Evolutionary conservation across 2,888 invertebrate genomes (phyloP).

Genomic region (Encarsia formosa): DNA sequence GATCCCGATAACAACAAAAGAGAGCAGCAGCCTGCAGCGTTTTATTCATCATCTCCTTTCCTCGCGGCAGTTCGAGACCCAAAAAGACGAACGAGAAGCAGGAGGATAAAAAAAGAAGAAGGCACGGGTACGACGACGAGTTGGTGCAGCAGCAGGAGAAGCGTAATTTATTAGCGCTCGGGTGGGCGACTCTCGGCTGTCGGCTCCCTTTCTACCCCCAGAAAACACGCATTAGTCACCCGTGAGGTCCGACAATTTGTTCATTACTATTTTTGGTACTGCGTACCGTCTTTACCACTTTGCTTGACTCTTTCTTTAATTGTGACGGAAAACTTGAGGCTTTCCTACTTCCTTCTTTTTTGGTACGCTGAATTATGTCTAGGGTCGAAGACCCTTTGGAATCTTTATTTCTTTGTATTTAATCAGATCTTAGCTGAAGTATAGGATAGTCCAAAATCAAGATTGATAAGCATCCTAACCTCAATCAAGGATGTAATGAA

Average conservation of each 20-base stretch:
- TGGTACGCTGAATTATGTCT: no score
- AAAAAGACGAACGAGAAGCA: neutral
- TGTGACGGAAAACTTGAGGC: no score
- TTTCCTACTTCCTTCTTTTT: no score
- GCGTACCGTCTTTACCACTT: constrained; percentile 1
- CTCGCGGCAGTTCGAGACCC: neutral
- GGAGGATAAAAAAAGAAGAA: neutral
- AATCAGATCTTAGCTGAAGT: no score
- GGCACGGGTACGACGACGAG: neutral
- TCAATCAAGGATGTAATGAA: no score
- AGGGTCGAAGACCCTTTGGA: no score
- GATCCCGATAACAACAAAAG: no score
- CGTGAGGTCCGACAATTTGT: constrained; percentile 42
- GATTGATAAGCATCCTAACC: no score
- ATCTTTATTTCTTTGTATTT: no score
- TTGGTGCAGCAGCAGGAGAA: neutral
- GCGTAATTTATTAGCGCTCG: constrained; percentile 34
- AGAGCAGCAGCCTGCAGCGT: no score
- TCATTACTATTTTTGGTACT: constrained; percentile 39
- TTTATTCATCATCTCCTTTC: no score
- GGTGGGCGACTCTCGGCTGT: constrained; percentile 23
- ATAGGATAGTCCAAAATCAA: no score
- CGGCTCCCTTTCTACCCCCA: constrained; percentile 19
- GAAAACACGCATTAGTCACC: constrained; percentile 37
- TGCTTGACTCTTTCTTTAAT: neutral